phyloP scores from a whole-genome alignment of 2,113 vertebrate species.

The Origma solitaria region DNA sequence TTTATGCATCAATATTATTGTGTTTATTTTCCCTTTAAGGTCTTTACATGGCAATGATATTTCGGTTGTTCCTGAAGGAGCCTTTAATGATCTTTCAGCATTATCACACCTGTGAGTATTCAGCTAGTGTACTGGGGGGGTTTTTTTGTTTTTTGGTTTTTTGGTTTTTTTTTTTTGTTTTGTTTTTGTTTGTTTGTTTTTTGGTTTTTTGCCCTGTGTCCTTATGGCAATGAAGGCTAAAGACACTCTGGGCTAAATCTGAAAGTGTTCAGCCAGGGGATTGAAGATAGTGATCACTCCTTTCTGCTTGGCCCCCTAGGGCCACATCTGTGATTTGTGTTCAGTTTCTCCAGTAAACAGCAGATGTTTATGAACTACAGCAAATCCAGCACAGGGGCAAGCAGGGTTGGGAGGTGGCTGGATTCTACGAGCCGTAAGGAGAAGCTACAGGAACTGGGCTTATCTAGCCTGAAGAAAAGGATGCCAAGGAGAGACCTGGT shows the following conservation, averaged over 20 bases:
- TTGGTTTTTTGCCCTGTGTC: neutral
- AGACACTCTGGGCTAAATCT: neutral
- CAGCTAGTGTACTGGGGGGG: neutral
- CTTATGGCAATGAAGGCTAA: neutral
- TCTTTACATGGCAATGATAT: conserved; percentile 98
- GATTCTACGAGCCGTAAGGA: neutral
- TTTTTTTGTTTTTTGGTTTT: neutral
- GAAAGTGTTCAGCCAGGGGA: neutral
- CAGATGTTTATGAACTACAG: neutral
- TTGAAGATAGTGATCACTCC: neutral
- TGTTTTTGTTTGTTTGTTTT: neutral
- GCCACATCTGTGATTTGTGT: neutral
- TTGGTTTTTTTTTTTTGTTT: neutral
- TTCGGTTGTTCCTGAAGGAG: conserved; percentile 92
- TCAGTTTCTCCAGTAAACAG: neutral
- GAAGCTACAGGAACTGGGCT: neutral
- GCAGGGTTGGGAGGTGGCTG: neutral
- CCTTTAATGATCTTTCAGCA: conserved; percentile 90
- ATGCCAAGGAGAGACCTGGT: neutral
- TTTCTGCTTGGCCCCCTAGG: neutral
- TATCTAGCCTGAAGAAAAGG: neutral
- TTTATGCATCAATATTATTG: neutral
- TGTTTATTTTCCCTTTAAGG: conserved; percentile 61
- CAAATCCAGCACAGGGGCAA: neutral
- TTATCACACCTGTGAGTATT: conserved; percentile 95